Percentiles rank a stretch among this genome's conserved stretches.
phyloP scores from a whole-genome alignment of 2,113 vertebrate genomes.

The Scophthalmus maximus region DNA sequence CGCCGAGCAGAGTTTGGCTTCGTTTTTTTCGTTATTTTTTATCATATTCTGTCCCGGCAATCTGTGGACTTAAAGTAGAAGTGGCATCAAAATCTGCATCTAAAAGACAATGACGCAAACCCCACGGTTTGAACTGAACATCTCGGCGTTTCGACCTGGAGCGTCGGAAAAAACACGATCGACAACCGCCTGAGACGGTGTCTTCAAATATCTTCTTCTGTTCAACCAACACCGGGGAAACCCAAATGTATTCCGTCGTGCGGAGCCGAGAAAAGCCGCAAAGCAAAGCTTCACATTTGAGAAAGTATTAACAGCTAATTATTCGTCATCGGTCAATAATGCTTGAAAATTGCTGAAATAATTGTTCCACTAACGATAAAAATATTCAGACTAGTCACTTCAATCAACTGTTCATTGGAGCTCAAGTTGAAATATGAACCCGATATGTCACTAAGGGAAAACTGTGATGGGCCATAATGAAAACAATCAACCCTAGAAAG shows the following conservation, averaged over 20 bases:
- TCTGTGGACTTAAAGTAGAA: not conserved
- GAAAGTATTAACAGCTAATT: too few species aligned
- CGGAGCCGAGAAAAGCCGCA: not conserved
- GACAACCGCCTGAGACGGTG: not conserved
- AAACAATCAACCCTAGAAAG: not conserved
- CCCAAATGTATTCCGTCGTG: not conserved
- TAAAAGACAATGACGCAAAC: not conserved
- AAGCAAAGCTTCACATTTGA: too few species aligned
- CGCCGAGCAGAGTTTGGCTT: conserved; percentile 5
- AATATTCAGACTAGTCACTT: too few species aligned
- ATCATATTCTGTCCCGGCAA: not conserved
- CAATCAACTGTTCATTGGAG: not conserved
- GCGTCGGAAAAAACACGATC: not conserved
- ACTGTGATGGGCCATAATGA: not conserved
- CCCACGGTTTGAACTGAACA: not conserved
- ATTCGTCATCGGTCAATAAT: too few species aligned
- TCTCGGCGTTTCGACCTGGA: not conserved
- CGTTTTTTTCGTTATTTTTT: not conserved
- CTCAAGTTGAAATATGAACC: not conserved
- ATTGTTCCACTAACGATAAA: too few species aligned
- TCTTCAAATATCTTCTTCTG: not conserved
- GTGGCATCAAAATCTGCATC: not conserved
- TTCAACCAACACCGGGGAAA: conserved; percentile 5
- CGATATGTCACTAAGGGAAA: not conserved
- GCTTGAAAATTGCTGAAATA: too few species aligned